Percentiles rank a stretch among this genome's conserved stretches.
phyloP scores from a whole-genome alignment of 2,113 vertebrate species.

The Antennarius striatus region DNA sequence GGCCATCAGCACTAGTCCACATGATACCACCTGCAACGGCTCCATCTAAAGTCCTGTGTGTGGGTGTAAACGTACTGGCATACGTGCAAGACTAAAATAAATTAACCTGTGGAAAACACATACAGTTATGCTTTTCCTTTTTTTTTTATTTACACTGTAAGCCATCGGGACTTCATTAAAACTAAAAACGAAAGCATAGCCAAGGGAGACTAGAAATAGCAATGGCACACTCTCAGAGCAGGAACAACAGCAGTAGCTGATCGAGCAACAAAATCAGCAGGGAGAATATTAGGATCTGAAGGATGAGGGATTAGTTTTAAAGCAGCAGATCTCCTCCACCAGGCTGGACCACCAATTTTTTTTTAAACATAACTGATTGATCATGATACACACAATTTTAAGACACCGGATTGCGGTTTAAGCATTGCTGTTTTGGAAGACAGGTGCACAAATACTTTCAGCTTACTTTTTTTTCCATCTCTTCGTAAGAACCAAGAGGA shows the following conservation, averaged over 20 bases:
- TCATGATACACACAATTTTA: too few relatives aligned
- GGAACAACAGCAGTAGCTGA: constrained; percentile 23
- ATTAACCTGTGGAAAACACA: background rate
- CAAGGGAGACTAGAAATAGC: constrained; percentile 67
- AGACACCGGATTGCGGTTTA: too few relatives aligned
- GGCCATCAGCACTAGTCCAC: background rate
- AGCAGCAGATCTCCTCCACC: constrained; percentile 23
- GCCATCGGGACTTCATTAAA: constrained; percentile 72
- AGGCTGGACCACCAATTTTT: background rate
- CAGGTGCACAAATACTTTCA: background rate
- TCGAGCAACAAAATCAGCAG: constrained; percentile 29
- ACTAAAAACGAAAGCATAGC: constrained; percentile 54
- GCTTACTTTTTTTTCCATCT: constrained; percentile 9
- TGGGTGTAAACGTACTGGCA: constrained; percentile 13
- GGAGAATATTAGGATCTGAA: constrained; percentile 17
- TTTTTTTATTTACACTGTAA: constrained; percentile 51
- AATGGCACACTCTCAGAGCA: constrained; percentile 41
- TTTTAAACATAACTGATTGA: background rate
- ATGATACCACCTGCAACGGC: background rate
- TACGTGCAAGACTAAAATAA: constrained; percentile 1
- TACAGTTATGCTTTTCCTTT: constrained; percentile 23
- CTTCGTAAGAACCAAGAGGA: background rate
- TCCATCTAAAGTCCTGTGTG: background rate
- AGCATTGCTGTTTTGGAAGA: background rate
- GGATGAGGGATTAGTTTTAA: constrained; percentile 31